These are phyloP conservation scores for Oreotragus oreotragus DNA, from an alignment of 2,113 vertebrate species.

Conservation along the genomic window DNA sequence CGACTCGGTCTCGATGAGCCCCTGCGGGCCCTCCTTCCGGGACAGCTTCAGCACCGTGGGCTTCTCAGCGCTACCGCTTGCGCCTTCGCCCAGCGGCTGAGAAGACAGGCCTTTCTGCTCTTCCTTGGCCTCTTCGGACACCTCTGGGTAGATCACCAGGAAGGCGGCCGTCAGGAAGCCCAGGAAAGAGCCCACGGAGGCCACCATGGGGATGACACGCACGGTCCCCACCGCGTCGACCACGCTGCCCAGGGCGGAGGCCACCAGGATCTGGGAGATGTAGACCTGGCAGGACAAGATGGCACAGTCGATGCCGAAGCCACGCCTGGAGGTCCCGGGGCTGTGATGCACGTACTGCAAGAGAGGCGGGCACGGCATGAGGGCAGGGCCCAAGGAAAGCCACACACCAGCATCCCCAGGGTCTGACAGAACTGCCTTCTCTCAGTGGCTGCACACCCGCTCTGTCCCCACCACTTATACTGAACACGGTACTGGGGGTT, in stretches of 20 bases:
- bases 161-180: constrained; percentile 92
- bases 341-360: constrained; percentile 96
- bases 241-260: constrained; percentile 90
- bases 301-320: constrained; percentile 97
- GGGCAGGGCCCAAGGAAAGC: not conserved
- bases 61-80: constrained; percentile 75
- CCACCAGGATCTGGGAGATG: constrained; percentile 97
- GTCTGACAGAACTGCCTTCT: not conserved
- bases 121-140: constrained; percentile 82
- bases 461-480: not conserved
- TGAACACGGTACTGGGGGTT: not conserved
- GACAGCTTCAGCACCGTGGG: constrained; percentile 88
- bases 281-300: constrained; percentile 98
- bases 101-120: constrained; percentile 79
- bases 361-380: not conserved
- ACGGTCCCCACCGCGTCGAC: constrained; percentile 88
- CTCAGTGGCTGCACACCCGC: too few species aligned
- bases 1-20: constrained; percentile 84
- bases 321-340: constrained; percentile 91
- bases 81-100: not conserved
- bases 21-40: constrained; percentile 74
- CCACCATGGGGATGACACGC: constrained; percentile 91
- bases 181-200: constrained; percentile 93
- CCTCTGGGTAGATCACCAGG: constrained; percentile 94
- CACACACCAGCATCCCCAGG: rapidly evolving